phyloP scores from a whole-genome alignment of 2,888 invertebrate species.

The Sminthurinus aureus region DNA sequence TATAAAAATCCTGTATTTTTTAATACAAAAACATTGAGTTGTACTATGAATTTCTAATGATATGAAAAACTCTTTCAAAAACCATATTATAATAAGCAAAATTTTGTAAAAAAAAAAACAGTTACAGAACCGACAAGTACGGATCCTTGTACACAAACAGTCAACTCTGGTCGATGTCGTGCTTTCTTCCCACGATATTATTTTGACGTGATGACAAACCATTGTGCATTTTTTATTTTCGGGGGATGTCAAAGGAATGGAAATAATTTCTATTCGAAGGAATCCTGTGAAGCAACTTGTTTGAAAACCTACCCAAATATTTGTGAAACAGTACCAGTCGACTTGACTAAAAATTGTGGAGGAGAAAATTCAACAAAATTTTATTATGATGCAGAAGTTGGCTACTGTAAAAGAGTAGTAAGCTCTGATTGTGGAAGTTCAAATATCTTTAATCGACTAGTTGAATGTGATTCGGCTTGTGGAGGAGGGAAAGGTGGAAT shows the following conservation, averaged over 20 bases:
- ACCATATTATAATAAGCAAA: too few species aligned
- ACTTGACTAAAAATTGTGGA: conserved; percentile 19
- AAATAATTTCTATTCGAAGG: conserved; percentile 60
- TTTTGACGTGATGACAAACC: conserved; percentile 33
- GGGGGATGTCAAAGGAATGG: conserved; percentile 61
- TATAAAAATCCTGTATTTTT: not conserved
- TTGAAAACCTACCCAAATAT: conserved; percentile 11
- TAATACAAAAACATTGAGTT: not conserved
- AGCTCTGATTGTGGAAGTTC: conserved; percentile 28
- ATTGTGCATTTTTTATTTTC: conserved; percentile 58
- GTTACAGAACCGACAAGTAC: not conserved
- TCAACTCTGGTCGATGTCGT: conserved; percentile 32
- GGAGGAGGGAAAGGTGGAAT: not conserved
- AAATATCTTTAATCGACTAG: conserved; percentile 20
- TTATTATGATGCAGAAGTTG: conserved; percentile 23
- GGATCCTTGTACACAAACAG: conserved; percentile 37
- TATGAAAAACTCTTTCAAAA: too few species aligned
- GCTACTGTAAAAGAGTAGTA: conserved; percentile 16
- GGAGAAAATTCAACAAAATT: conserved; percentile 17
- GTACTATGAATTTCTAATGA: too few species aligned
- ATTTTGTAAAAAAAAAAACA: not conserved
- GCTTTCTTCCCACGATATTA: conserved; percentile 39
- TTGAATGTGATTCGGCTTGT: conserved; percentile 18
- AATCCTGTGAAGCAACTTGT: conserved; percentile 51
- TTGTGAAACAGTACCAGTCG: conserved; percentile 24